Base-by-base conservation (phyloP, 2,797 vertebrate species). In the Ceryle rudis region DNA sequence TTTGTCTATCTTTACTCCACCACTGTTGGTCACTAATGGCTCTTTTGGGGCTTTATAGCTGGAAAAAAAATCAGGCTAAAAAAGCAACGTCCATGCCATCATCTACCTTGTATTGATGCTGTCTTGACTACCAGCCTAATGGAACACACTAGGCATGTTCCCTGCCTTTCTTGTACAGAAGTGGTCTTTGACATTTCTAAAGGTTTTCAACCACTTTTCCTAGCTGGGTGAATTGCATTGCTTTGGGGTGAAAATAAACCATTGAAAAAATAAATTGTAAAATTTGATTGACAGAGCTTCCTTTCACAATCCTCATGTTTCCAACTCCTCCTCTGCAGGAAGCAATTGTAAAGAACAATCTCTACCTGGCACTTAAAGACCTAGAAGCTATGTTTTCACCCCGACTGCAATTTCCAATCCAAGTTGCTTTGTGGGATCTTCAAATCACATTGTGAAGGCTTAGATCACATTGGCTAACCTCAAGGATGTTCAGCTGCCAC, bases 281-380 rank as follows among this genome's bases (percentile, higher is more conserved):
- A 88, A 82, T 92, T 82, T 92, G 94, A 97, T 97, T 93, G 95
- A 81, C 93, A 81, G 77, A 78, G 47, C 62, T 91, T 88, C 54
- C 42, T 89, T 96, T 94, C 81, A 90, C 67, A 89, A 21, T 74
- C 37, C 22, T 29, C 2, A 2, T 70, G 74, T 91, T 93, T 93
- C 79, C 82, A 90, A 26, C 89, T 92, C 88, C 73, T 97, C 83
- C 90, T 96, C 87, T 2, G 7, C 81, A 62, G 92, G 87, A 97
- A 91, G 81, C 89, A 94, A 82, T 93, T 82, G 69, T 77, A 92
- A 95, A 86, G 91, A 95, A 95, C 94, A 96, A 81, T 93, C 74
- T 93, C 69, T 74, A 21, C 90, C 70, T 86, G 81, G 61, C 79
- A 87, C 60, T 94, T 81, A 94, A 83, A 90, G 87, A 94, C 91